Conservation (phyloP, 2,888 invertebrate species). For the Apantesis nais region DNA sequence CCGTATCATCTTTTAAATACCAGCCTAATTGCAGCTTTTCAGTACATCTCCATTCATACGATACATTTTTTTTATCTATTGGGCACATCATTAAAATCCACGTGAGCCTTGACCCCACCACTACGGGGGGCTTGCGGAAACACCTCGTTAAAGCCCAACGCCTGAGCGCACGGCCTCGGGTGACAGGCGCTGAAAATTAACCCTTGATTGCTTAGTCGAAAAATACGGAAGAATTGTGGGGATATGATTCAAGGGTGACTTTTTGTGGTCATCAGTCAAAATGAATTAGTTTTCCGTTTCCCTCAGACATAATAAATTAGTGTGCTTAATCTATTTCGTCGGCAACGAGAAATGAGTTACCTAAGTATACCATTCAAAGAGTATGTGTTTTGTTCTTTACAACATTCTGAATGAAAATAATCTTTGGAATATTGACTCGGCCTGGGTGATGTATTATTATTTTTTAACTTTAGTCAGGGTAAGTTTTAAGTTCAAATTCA, state of each 20-base stretch:
- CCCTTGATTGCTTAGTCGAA: slow-evolving; percentile 65
- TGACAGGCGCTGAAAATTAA: slow-evolving; percentile 67
- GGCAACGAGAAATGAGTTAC: background rate
- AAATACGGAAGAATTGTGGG: slow-evolving; percentile 46
- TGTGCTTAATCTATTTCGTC: slow-evolving; percentile 9
- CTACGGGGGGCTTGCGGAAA: slow-evolving; percentile 26
- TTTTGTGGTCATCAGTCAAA: slow-evolving; percentile 19
- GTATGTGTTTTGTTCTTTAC: background rate
- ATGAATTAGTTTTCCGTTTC: slow-evolving; percentile 9
- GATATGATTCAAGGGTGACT: slow-evolving; percentile 39
- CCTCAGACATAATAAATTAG: slow-evolving; percentile 11
- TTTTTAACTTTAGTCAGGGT: no score
- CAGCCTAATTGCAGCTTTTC: background rate
- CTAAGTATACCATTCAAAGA: background rate
- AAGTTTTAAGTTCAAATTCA: no score
- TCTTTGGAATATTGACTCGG: background rate
- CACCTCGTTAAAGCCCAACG: slow-evolving; percentile 35
- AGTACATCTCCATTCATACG: background rate
- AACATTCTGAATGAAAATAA: background rate
- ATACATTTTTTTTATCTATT: slow-evolving; percentile 9
- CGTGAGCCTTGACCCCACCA: slow-evolving; percentile 32
- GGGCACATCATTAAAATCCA: slow-evolving; percentile 34
- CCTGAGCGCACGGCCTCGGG: slow-evolving; percentile 44
- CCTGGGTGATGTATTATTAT: background rate
- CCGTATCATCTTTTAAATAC: background rate